Base-by-base conservation (phyloP, 2,888 invertebrate genomes). In the Ectemnius lituratus region DNA sequence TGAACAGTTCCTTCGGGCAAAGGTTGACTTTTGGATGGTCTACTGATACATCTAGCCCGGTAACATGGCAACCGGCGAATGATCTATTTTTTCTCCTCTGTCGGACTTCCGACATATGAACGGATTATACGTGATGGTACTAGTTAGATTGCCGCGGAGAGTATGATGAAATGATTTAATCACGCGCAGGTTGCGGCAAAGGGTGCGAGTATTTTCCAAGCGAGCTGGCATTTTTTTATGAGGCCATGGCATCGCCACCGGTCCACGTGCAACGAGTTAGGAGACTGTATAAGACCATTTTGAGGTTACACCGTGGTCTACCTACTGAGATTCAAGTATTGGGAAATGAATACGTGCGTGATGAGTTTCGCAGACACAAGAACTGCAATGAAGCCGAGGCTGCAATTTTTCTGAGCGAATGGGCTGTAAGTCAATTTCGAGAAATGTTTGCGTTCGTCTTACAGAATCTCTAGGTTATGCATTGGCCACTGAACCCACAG, bases 301-400 rank as follows among this genome's bases (percentile, higher is more conserved):
- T 97, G 75, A 93, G 94, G 75, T 92, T 97, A 28, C 97, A 97
- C 86, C 92, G 96, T 73, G 95, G 95, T 2, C 89, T 97, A 60
- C 97, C 97, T 0, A 86, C 91, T 0, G 96, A 95, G 80, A 90
- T 97, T 47, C 93, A 94, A 63, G 92, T 93, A 3, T 88, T 97
- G 37, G 97, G 97, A 0, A 94, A 96, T 86, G 93, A 93, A 84
- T 97, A 97, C 87, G 95, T 95, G 0, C 93, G 94, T 76, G 96
- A 96, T 80, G 97, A 98, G 91, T 98, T 98, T 89, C 94, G 94
- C 86, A 92, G 96, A 60, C 98, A 98, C 89, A 96, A 96, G 87
- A 93, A 92, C 11, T 96, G 96, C 83, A 93, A 93, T 66, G 92
- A 93, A 0, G 92, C 92, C 58, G 96, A 97, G 89, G 94, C 96